Conservation (phyloP, 2,797 vertebrate species). For the Pangasius sanitwongsei region DNA sequence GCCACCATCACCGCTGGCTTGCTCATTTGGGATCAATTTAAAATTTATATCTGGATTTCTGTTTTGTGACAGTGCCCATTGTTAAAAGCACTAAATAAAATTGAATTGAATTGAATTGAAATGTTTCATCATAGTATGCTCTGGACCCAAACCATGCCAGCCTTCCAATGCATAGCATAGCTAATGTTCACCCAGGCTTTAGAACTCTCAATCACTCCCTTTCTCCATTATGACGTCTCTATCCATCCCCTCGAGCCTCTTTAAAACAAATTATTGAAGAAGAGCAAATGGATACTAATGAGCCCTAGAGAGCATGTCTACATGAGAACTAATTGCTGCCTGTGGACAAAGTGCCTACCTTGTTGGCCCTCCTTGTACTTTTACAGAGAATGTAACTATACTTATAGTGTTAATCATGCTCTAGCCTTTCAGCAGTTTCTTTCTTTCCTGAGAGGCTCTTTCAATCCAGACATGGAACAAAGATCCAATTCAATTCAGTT, state of each 20-base stretch:
- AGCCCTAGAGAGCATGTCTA: slow-evolving; percentile 46
- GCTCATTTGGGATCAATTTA: not conserved
- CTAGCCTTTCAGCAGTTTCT: not conserved
- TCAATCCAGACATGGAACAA: not conserved
- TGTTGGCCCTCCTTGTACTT: not conserved
- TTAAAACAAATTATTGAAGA: slow-evolving; percentile 55
- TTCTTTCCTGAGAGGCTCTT: not conserved
- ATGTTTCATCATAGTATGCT: not conserved
- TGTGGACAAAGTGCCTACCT: slow-evolving; percentile 32
- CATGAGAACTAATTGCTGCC: slow-evolving; percentile 47
- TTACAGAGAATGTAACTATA: not conserved
- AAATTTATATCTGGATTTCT: not conserved
- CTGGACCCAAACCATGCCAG: not conserved
- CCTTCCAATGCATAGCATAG: not conserved
- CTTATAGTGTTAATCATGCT: not conserved
- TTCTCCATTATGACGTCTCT: slow-evolving; percentile 36
- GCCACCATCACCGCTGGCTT: not conserved
- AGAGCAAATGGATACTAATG: slow-evolving; percentile 65
- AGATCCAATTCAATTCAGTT: no score
- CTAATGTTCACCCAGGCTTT: not conserved
- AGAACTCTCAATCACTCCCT: slow-evolving; percentile 7
- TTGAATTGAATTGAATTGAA: not conserved
- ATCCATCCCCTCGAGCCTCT: slow-evolving; percentile 43
- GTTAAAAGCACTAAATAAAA: not conserved
- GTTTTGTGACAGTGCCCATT: not conserved